A percentile compares a stretch with the other conserved stretches of the same genome.
phyloP scores from a whole-genome alignment of 2,797 vertebrate genomes.

The Gallirallus australis region DNA sequence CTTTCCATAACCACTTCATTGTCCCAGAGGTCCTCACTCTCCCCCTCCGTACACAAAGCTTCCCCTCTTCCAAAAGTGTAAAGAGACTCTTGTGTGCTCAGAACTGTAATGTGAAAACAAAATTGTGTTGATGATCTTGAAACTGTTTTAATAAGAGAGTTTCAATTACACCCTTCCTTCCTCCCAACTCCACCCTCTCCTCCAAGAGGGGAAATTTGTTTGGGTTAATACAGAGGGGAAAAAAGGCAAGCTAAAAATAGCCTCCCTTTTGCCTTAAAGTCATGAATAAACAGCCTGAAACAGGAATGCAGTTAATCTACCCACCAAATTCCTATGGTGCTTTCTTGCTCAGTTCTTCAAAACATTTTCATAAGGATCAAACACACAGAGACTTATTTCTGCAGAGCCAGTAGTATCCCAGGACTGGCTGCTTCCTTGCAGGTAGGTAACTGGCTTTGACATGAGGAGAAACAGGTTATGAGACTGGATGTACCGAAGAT shows the following conservation, averaged over 20 bases:
- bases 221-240: background rate
- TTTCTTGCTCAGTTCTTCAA: constrained; percentile 10
- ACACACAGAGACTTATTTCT: background rate
- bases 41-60: background rate
- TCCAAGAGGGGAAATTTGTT: background rate
- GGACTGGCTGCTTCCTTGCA: background rate
- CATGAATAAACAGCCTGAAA: constrained; percentile 47
- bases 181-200: constrained; percentile 31
- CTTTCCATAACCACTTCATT: background rate
- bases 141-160: background rate
- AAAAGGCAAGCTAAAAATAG: constrained; percentile 28
- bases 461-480: background rate
- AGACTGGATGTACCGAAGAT: background rate
- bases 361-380: constrained; percentile 25
- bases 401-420: background rate
- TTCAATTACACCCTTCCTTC: constrained; percentile 52
- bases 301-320: constrained; percentile 39
- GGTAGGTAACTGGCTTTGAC: background rate
- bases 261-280: background rate
- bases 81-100: background rate
- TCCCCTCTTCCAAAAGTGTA: background rate
- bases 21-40: background rate
- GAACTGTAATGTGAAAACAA: constrained; percentile 11
- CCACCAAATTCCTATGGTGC: constrained; percentile 27
- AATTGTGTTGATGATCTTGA: background rate